Base-by-base conservation (phyloP, 2,888 invertebrate genomes). In the Thymelicus sylvestris region DNA sequence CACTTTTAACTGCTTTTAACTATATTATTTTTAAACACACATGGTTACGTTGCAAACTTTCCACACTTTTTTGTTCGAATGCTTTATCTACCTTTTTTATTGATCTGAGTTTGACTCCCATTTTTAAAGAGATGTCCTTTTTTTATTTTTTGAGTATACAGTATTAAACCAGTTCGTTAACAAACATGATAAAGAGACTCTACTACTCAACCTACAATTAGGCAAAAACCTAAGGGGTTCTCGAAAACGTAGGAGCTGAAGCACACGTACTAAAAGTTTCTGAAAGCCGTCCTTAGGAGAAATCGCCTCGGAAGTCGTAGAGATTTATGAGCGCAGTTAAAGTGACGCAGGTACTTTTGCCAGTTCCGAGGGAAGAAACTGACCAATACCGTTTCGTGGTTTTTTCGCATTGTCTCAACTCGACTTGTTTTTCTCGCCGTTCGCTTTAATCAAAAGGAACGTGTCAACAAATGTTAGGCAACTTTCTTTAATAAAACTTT, bases 321-420 rank as follows among this genome's bases (percentile, higher is more conserved):
- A 89, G 91, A 92, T 92, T 92, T 91, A 92, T 91, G 83, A 83
- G 78, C 81, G 83, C 85, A 85, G 89, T 91, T 90, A 89, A 83
- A 84, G 85, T 84, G 87, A 88, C 88, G 84, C 87, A 90, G 90
- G 90, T 90, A 91, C 90, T 91, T 88, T 84, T 82, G 77, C 80
- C 65, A 78, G 75, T 76, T 75, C 76, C 57, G 78, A 74, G 77
- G 75, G 76, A 79, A 78, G 80, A 77, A 83, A 85, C 86, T 89
- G 87, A 88, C 90, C 89, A 83, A 84, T 84, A 82, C 81, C 75
- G 79, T 77, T 4, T 13, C 65, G 70, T 19, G 62, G 68, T 57
- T 69, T 62, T 67, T 66, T 61, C 66, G n/a, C 55, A 57, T 47
- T 60, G 52, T 62, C 48, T 47, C 55, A 24, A 65, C 70, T 61